Conservation (phyloP, 1,140 invertebrate genomes). For the Lepidurus couesii region DNA sequence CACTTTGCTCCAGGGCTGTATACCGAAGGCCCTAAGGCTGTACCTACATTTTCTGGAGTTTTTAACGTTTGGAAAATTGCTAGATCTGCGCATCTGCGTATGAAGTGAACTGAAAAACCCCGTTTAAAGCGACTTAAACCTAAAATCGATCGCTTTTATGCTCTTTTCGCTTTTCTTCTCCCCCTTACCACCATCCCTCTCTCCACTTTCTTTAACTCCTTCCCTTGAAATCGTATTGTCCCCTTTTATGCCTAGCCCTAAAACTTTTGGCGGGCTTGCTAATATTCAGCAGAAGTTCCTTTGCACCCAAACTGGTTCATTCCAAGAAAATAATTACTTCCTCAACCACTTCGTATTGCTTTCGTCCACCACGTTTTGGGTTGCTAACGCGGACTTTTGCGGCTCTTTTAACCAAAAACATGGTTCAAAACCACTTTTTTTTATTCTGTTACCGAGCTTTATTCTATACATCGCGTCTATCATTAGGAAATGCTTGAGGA, state of each 20-base stretch:
- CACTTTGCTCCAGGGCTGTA: too few species aligned
- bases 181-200: not conserved
- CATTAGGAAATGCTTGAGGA: too few species aligned
- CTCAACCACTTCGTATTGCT: slow-evolving; percentile 12
- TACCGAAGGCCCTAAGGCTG: too few species aligned
- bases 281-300: slow-evolving; percentile 11
- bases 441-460: not conserved
- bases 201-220: not conserved
- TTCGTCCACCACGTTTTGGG: not conserved
- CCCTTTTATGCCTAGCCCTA: not conserved
- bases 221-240: not conserved
- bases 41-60: too few species aligned
- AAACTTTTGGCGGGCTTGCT: not conserved
- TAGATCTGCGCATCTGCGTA: not conserved
- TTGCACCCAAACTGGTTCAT: not conserved
- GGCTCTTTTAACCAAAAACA: not conserved
- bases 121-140: not conserved
- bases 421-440: not conserved
- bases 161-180: not conserved
- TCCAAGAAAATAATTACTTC: slow-evolving; percentile 22
- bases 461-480: not conserved
- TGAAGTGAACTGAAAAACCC: not conserved
- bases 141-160: not conserved
- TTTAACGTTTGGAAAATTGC: too few species aligned
- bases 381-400: slow-evolving; percentile 4